A percentile compares a stretch with the other conserved stretches of the same genome.
Evolutionary conservation across 2,113 vertebrate species (phyloP).

Genomic region (Eurypyga helias): DNA sequence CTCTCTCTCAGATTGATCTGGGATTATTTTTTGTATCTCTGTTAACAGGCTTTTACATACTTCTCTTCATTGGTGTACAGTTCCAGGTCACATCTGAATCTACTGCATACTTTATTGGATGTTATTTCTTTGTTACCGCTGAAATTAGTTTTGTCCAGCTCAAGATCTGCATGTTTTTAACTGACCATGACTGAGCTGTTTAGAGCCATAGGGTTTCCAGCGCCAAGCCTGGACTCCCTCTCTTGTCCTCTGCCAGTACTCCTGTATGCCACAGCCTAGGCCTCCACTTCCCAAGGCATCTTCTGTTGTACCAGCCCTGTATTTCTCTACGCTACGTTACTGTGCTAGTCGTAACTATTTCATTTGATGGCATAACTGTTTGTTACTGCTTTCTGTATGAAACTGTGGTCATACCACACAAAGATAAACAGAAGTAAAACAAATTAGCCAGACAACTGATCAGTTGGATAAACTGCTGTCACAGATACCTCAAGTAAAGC

Average conservation of each 20-base stretch:
- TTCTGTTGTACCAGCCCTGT: not conserved
- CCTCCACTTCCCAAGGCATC: not conserved
- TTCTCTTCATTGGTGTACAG: not conserved
- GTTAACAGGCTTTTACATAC: not conserved
- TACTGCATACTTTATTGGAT: not conserved
- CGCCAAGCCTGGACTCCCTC: not conserved
- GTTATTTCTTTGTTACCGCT: not conserved
- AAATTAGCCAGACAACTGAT: not conserved
- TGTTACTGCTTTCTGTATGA: not conserved
- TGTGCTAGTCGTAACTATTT: not conserved
- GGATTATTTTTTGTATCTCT: not conserved
- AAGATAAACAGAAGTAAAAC: not conserved
- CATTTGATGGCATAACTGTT: not conserved
- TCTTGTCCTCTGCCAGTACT: not conserved
- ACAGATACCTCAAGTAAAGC: not conserved
- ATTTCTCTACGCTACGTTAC: fast-evolving
- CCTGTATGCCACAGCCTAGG: not conserved
- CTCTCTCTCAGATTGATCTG: not conserved
- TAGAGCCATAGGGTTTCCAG: not conserved
- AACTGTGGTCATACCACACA: not conserved
- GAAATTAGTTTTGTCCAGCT: not conserved
- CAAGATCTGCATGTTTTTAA: not conserved
- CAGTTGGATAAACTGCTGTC: not conserved
- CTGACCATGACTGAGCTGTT: not conserved
- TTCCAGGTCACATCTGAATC: not conserved